phyloP scores from a whole-genome alignment of 1,140 invertebrate genomes.

The Bombus haemorrhoidalis region DNA sequence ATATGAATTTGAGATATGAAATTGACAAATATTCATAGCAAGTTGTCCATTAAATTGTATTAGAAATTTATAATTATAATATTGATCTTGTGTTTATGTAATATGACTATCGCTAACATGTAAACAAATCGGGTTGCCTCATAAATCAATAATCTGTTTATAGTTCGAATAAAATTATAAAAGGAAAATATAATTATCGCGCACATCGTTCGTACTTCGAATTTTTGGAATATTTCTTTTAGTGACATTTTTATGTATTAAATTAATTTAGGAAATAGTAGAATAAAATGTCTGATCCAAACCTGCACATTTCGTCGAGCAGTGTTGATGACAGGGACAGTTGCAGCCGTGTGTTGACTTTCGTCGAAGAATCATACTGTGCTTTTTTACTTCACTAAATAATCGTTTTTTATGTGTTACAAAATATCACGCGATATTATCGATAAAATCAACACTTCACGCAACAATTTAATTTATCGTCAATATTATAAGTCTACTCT shows the following conservation, averaged over 20 bases:
- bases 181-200: not conserved
- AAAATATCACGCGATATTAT: slow-evolving; percentile 7
- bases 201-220: not conserved
- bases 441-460: not conserved
- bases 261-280: slow-evolving; percentile 7
- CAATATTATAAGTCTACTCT: not conserved
- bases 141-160: slow-evolving; percentile 41
- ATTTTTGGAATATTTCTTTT: slow-evolving; percentile 4
- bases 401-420: not conserved
- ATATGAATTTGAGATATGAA: not conserved
- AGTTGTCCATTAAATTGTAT: not conserved
- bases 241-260: not conserved
- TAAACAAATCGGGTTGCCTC: slow-evolving; percentile 12
- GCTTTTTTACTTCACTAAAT: slow-evolving; percentile 13
- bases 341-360: slow-evolving; percentile 77
- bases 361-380: slow-evolving; percentile 71
- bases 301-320: slow-evolving; percentile 79
- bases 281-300: slow-evolving; percentile 47
- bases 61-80: slow-evolving; percentile 13
- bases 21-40: not conserved
- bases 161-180: not conserved
- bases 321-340: slow-evolving; percentile 80
- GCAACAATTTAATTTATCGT: not conserved
- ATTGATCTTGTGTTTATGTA: not conserved
- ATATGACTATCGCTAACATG: not conserved